Evolutionary conservation across 2,113 vertebrate genomes (phyloP).

Genomic region (Oryzias javanicus): DNA sequence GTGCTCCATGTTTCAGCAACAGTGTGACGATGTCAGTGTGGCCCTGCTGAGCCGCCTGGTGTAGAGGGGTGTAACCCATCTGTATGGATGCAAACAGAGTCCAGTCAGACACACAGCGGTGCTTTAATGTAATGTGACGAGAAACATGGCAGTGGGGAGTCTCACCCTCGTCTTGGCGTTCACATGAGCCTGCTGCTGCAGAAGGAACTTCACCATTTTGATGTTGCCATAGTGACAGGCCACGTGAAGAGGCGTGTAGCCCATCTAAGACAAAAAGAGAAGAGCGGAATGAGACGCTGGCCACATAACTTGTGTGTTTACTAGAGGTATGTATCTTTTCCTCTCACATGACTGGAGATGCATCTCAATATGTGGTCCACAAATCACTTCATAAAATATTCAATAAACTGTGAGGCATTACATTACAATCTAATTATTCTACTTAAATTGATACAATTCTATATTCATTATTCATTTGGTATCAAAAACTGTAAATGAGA

Average conservation of each 20-base stretch:
- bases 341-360: no score
- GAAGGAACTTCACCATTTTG: slow-evolving; percentile 96
- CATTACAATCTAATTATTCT: no score
- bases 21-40: slow-evolving; percentile 93
- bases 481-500: no score
- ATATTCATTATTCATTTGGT: no score
- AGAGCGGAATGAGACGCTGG: neutral
- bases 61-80: slow-evolving; percentile 93
- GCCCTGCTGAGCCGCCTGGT: slow-evolving; percentile 95
- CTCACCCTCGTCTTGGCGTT: slow-evolving; percentile 94
- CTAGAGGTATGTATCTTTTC: no score
- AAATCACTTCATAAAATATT: no score
- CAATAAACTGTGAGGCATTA: no score
- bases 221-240: slow-evolving; percentile 98
- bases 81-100: slow-evolving; percentile 44
- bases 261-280: slow-evolving; percentile 81
- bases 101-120: neutral
- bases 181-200: slow-evolving; percentile 92
- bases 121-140: neutral
- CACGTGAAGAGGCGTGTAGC: slow-evolving; percentile 93
- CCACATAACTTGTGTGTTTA: no score
- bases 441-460: no score
- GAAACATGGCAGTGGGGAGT: neutral
- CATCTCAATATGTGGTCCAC: no score
- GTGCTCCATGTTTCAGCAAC: slow-evolving; percentile 89